Base-by-base conservation (phyloP, 37 sponge, comb jelly and placozoan genomes). In the Crambe crambe region DNA sequence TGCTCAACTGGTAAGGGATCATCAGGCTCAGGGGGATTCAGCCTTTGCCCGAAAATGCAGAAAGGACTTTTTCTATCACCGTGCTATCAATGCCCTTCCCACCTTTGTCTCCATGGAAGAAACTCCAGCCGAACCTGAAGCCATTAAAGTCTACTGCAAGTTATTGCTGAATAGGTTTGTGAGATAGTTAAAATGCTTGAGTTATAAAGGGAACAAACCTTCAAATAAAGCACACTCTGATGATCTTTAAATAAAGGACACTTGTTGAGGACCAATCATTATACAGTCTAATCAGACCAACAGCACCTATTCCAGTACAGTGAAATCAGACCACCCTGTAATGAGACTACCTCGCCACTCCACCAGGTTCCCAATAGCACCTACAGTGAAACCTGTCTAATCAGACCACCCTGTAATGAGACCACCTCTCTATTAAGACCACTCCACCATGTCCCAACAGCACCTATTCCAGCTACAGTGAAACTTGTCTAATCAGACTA, bases 51-150 rank as follows among this genome's bases (percentile, higher is more conserved):
- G 80, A 29, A 86, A 71, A 35, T 78, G 80, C 32, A 31, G 86
- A 37, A 86, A 86, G 42, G 74, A 68, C n/a, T 79, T 89, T 68
- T 82, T 85, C 10, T 90, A 56, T 32, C 86, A 78, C 9, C 39
- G 91, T 41, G 91, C 91, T 21, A 26, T 85, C 30, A 72, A 86
- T n/a, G 81, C 81, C 21, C 82, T 90, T 2, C 69, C 86, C 39
- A 58, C 47, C 18, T 64, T 75, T 68, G 72, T 75, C 3, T 65
- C 87, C n/a, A 9, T 5, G 8, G 44, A 76, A 4, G 44, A 36
- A 29, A 70, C 77, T 12, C 78, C 64, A 37, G 31, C 63, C 0
- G 18, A 26, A 30, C 38, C 58, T n/a, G 61, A 71, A 25, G 87
- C 89, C 0, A 63, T 90, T 15, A 74, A 39, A 21, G 74, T 75